phyloP scores from a whole-genome alignment of 1,140 invertebrate species.

The Ceratina australensis region DNA sequence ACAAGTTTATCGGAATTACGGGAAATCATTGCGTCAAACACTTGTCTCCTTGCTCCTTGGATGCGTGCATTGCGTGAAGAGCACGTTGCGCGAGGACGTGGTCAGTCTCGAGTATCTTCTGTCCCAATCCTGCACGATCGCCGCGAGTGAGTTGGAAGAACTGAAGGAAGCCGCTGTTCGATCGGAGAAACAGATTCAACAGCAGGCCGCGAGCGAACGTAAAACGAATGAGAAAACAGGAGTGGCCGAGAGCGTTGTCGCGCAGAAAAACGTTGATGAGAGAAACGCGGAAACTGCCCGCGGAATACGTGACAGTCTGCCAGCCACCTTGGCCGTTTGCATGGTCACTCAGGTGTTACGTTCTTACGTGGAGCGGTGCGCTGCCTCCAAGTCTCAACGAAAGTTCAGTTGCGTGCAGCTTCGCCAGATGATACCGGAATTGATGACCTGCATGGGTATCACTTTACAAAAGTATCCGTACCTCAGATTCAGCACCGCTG shows the following conservation, averaged over 20 bases:
- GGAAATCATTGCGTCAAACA: slow-evolving; percentile 70
- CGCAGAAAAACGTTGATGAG: slow-evolving; percentile 39
- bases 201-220: slow-evolving; percentile 3
- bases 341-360: slow-evolving; percentile 72
- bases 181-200: slow-evolving; percentile 35
- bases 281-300: slow-evolving; percentile 42
- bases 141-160: slow-evolving; percentile 69
- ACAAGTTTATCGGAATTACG: slow-evolving; percentile 71
- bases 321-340: slow-evolving; percentile 72
- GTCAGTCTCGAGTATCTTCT: slow-evolving; percentile 71
- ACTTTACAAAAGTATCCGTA: slow-evolving; percentile 73
- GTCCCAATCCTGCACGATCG: slow-evolving; percentile 69
- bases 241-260: not conserved
- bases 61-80: slow-evolving; percentile 72
- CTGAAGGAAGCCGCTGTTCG: slow-evolving; percentile 57
- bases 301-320: slow-evolving; percentile 62
- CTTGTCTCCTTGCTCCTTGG: slow-evolving; percentile 71
- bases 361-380: slow-evolving; percentile 64
- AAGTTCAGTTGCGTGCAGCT: slow-evolving; percentile 68
- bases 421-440: slow-evolving; percentile 71
- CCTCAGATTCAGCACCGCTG: slow-evolving; percentile 71
- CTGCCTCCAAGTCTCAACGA: slow-evolving; percentile 40
- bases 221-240: slow-evolving; percentile 26
- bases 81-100: slow-evolving; percentile 65
- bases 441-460: slow-evolving; percentile 70